phyloP scores from a whole-genome alignment of 1,140 invertebrate species.

The Drosophila dunni region DNA sequence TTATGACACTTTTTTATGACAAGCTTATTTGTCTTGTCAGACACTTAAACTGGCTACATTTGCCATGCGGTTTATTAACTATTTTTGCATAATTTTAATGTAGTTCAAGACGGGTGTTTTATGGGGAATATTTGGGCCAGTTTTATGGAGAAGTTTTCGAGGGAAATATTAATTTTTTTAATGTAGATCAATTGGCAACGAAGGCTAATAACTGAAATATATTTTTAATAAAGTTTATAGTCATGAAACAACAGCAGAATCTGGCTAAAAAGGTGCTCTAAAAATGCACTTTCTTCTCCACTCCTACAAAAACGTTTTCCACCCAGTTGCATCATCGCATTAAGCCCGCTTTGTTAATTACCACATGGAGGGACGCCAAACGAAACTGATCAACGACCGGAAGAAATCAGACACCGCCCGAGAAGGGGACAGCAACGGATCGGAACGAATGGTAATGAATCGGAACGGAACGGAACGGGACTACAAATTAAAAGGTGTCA shows the following conservation, averaged over 20 bases:
- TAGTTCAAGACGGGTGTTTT: too few species aligned
- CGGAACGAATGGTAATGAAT: too few species aligned
- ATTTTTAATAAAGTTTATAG: too few species aligned
- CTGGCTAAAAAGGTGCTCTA: neutral
- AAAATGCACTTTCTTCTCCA: neutral
- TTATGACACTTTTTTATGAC: conserved; percentile 6
- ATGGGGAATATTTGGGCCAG: too few species aligned
- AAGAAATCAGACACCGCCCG: neutral
- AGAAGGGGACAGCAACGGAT: conserved; percentile 9
- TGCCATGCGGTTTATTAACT: neutral
- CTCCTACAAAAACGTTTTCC: neutral
- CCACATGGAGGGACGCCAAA: conserved; percentile 3
- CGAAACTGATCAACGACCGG: conserved; percentile 40
- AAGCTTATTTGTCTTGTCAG: neutral
- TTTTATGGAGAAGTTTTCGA: neutral
- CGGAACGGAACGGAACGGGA: too few species aligned
- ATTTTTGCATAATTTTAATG: neutral
- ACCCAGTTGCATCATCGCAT: conserved; percentile 52
- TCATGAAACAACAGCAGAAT: neutral
- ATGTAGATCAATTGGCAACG: too few species aligned
- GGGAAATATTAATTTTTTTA: neutral
- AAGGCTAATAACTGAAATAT: too few species aligned
- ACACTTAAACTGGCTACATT: neutral
- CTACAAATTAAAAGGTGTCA: conserved; percentile 63
- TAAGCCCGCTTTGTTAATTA: conserved; percentile 58